Conservation (phyloP, 1,140 invertebrate genomes). For the Sinella curviseta region DNA sequence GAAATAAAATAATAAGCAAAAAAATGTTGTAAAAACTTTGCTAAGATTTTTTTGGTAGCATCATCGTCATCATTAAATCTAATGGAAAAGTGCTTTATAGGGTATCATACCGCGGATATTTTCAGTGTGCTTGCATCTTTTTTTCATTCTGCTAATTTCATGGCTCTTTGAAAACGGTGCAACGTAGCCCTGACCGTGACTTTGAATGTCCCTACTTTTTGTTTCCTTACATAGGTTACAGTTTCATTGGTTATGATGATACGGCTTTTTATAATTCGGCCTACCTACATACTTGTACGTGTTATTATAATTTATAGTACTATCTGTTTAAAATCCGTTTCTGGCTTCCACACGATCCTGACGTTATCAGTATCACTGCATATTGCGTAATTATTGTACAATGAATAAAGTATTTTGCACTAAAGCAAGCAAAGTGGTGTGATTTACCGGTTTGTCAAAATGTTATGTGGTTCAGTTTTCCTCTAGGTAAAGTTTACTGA, state of each 20-base stretch:
- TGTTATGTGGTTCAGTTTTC: too few relatives aligned
- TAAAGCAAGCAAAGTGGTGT: too few relatives aligned
- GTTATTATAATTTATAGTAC: neutral
- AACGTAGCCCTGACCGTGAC: slow-evolving; percentile 16
- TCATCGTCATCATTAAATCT: neutral
- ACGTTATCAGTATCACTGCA: too few relatives aligned
- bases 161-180: slow-evolving; percentile 14
- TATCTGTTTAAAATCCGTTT: neutral
- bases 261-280: neutral
- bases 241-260: slow-evolving; percentile 14
- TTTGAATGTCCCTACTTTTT: neutral
- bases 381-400: too few relatives aligned
- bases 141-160: too few relatives aligned
- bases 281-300: too few relatives aligned
- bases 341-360: neutral
- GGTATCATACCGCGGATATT: too few relatives aligned
- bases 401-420: too few relatives aligned
- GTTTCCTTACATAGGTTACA: slow-evolving; percentile 10
- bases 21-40: neutral
- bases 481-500: too few relatives aligned
- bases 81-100: too few relatives aligned
- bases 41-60: neutral
- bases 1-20: neutral
- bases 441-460: too few relatives aligned
- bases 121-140: too few relatives aligned